Conservation (phyloP, 1,140 invertebrate genomes). For the Ips typographus region DNA sequence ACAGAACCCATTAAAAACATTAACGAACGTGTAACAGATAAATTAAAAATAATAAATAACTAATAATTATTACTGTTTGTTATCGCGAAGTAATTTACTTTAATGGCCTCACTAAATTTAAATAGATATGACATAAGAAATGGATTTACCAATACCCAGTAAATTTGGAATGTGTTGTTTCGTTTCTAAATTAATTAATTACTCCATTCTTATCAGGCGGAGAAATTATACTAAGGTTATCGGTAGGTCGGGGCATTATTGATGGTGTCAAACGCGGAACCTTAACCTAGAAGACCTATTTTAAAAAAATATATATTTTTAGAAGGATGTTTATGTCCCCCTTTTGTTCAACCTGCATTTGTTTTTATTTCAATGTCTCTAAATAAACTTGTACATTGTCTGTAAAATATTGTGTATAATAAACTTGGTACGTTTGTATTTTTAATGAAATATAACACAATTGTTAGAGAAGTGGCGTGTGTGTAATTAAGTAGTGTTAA, state of each 20-base stretch:
- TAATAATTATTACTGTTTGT: constrained; percentile 10
- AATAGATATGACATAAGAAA: constrained; percentile 14
- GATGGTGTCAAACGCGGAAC: constrained; percentile 15
- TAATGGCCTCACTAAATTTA: constrained; percentile 22
- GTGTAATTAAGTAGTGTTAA: constrained; percentile 6
- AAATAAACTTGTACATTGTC: background rate
- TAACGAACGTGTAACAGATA: constrained; percentile 4
- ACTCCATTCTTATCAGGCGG: constrained; percentile 10
- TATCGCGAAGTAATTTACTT: constrained; percentile 12
- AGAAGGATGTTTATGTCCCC: background rate
- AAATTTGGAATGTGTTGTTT: constrained; percentile 8
- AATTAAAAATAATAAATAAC: constrained; percentile 20
- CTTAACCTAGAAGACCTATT: constrained; percentile 1
- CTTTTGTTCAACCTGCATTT: background rate
- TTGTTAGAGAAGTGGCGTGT: background rate
- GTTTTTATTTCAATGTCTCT: background rate
- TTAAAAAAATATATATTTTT: background rate
- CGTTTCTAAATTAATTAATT: constrained; percentile 7
- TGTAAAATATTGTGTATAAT: background rate
- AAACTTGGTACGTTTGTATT: constrained; percentile 6
- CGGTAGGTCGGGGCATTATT: constrained; percentile 6
- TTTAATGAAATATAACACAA: background rate
- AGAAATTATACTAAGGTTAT: constrained; percentile 7
- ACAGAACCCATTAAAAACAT: no score
- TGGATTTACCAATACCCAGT: constrained; percentile 17